Evolutionary conservation across 1,140 invertebrate genomes (phyloP).

Genomic region (Triops longicaudatus): DNA sequence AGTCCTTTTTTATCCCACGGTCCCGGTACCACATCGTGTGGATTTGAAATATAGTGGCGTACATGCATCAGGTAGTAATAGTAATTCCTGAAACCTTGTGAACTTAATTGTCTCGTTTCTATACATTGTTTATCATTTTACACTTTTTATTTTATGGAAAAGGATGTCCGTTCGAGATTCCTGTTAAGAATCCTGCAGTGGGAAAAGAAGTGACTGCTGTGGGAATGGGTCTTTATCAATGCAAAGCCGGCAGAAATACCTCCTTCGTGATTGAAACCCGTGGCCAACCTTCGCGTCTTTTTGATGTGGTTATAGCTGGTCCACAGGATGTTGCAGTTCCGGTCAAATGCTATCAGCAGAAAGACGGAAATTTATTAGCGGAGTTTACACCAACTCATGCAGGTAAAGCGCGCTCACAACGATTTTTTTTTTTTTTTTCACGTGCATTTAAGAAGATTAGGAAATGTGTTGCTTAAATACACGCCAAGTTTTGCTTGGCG

Average conservation of each 20-base stretch:
- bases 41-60: conserved; percentile 67
- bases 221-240: conserved; percentile 72
- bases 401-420: conserved; percentile 30
- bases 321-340: conserved; percentile 83
- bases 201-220: conserved; percentile 66
- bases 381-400: conserved; percentile 72
- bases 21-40: conserved; percentile 70
- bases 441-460: too few relatives aligned
- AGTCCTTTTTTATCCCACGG: conserved; percentile 74
- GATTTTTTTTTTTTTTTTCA: too few relatives aligned
- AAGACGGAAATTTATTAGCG: conserved; percentile 82
- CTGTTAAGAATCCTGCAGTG: conserved; percentile 49
- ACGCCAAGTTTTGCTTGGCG: too few relatives aligned
- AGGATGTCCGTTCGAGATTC: conserved; percentile 47
- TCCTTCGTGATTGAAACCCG: conserved; percentile 83
- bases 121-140: not conserved
- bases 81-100: not conserved
- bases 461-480: too few relatives aligned
- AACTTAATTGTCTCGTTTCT: not conserved
- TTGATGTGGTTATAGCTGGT: conserved; percentile 79
- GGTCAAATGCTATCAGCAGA: conserved; percentile 88
- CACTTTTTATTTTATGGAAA: too few relatives aligned
- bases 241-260: conserved; percentile 64
- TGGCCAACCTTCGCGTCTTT: conserved; percentile 72
- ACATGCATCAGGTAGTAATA: conserved; percentile 47